Percentiles rank a stretch among this genome's conserved stretches.
phyloP scores from a whole-genome alignment of 2,113 vertebrate genomes.

The Typhlomys cinereus region DNA sequence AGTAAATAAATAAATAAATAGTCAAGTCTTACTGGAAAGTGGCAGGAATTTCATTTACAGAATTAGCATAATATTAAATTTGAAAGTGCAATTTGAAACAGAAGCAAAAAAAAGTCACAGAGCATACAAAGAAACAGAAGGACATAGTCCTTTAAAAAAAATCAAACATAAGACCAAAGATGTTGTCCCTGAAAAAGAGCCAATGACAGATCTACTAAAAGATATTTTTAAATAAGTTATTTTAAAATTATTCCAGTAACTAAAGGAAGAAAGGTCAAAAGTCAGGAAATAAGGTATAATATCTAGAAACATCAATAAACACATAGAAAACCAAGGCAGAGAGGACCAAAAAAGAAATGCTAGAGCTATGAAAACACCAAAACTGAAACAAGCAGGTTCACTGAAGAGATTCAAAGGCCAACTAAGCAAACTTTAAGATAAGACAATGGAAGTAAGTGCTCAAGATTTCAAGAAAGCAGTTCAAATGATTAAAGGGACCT shows the following conservation, averaged over 20 bases:
- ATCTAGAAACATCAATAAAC: background rate
- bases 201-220: background rate
- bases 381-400: background rate
- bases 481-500: background rate
- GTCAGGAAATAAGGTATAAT: background rate
- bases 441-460: background rate
- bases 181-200: background rate
- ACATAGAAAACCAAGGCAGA: background rate
- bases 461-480: background rate
- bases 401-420: background rate
- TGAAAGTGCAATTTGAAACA: background rate
- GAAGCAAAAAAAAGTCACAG: background rate
- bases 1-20: background rate
- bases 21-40: background rate
- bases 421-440: background rate
- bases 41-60: background rate
- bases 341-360: background rate
- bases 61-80: background rate
- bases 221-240: background rate
- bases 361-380: background rate
- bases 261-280: background rate
- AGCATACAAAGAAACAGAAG: background rate
- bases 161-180: background rate
- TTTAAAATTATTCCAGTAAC: background rate
- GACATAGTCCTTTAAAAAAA: background rate